These are phyloP conservation scores for Sylvia atricapilla DNA, from an alignment of 2,113 vertebrate species.

Conservation along the genomic window DNA sequence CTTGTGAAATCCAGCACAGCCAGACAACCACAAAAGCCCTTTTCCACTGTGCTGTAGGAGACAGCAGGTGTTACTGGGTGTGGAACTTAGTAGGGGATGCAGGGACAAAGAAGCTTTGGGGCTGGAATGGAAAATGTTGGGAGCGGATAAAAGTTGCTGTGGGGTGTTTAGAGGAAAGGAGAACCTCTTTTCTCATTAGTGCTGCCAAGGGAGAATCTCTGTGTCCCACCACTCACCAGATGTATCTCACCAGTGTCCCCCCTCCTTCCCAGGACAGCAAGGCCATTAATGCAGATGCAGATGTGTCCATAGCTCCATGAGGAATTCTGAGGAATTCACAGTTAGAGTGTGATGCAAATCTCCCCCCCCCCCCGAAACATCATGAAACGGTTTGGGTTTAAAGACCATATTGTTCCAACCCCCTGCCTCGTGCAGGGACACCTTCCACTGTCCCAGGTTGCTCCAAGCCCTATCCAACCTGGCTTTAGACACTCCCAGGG, in stretches of 20 bases:
- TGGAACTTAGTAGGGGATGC: neutral
- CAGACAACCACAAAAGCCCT: neutral
- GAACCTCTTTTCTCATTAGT: neutral
- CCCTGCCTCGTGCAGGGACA: neutral
- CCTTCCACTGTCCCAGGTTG: accelerated
- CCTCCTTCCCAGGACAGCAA: neutral
- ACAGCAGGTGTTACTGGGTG: neutral
- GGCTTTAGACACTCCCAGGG: neutral
- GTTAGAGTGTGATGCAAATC: neutral
- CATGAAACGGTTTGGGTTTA: neutral
- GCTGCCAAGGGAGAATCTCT: neutral
- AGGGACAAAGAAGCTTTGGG: neutral
- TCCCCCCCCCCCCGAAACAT: neutral
- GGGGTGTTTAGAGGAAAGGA: neutral
- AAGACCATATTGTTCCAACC: neutral
- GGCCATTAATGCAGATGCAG: neutral
- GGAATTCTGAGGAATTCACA: neutral
- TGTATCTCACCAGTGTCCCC: neutral
- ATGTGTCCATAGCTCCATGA: accelerated
- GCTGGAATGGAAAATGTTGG: neutral
- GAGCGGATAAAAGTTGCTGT: accelerated
- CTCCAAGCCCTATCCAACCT: accelerated
- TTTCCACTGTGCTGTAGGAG: neutral
- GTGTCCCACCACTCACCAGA: neutral
- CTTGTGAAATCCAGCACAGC: neutral